Conservation (phyloP, 2,888 invertebrate species). For the Drosophila colorata region DNA sequence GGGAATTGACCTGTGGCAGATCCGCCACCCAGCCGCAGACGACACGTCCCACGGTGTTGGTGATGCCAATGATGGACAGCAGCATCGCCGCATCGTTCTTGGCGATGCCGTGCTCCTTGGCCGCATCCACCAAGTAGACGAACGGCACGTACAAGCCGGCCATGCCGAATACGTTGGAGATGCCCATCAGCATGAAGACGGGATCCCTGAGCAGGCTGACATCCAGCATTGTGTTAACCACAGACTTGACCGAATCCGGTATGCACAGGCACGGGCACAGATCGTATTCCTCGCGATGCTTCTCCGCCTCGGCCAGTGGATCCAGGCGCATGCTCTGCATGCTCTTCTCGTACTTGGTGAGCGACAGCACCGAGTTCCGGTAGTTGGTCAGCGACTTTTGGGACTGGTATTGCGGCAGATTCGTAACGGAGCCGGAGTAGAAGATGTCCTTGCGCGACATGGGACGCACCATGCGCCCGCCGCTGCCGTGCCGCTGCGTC, state of each 20-base stretch:
- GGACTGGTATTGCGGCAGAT: conserved; percentile 96
- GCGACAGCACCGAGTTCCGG: conserved; percentile 95
- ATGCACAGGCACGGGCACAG: conserved; percentile 92
- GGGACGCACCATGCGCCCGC: conserved; percentile 92
- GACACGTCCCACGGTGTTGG: conserved; percentile 97
- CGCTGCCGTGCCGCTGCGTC: conserved; percentile 83
- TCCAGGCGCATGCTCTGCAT: conserved; percentile 87
- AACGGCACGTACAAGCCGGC: conserved; percentile 98
- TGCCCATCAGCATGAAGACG: conserved; percentile 95
- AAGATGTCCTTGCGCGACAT: conserved; percentile 98
- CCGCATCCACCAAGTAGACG: conserved; percentile 95
- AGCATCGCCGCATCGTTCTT: conserved; percentile 87
- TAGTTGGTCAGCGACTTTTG: conserved; percentile 96
- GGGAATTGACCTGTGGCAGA: conserved; percentile 95
- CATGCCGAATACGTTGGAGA: conserved; percentile 98
- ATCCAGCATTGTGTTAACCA: conserved; percentile 95
- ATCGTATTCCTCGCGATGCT: conserved; percentile 89
- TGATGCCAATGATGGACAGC: conserved; percentile 91
- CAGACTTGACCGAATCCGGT: conserved; percentile 93
- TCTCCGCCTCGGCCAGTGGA: conserved; percentile 85
- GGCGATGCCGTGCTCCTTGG: conserved; percentile 89
- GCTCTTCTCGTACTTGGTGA: conserved; percentile 90
- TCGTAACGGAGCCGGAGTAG: conserved; percentile 97
- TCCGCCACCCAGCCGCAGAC: conserved; percentile 95
- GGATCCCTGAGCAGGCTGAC: conserved; percentile 94